phyloP scores from a whole-genome alignment of 2,113 vertebrate species.

The Corythornis madagascariensis region DNA sequence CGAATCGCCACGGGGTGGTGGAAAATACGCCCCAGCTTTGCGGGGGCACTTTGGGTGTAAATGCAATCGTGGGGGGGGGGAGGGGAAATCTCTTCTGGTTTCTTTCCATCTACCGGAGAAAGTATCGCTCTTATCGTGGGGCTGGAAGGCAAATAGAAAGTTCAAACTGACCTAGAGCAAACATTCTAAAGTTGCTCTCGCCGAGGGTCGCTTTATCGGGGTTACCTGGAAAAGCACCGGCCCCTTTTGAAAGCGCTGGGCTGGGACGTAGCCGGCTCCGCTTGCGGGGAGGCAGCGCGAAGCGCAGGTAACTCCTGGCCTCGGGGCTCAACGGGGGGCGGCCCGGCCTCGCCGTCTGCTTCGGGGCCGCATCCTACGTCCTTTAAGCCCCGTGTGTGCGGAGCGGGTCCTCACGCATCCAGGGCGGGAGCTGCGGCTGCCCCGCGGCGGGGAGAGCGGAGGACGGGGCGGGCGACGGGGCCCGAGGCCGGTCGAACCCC shows the following conservation, averaged over 20 bases:
- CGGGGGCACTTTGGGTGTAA: not conserved
- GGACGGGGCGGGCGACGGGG: not conserved
- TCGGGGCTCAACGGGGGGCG: not conserved
- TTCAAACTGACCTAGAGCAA: constrained; percentile 9
- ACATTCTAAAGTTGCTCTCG: not conserved
- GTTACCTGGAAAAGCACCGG: not conserved
- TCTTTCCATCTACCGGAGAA: not conserved
- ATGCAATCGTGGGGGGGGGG: not conserved
- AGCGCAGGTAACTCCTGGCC: not conserved
- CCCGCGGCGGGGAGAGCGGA: not conserved
- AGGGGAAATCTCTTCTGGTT: not conserved
- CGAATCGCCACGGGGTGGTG: not conserved
- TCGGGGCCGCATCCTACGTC: not conserved
- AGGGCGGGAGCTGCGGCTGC: not conserved
- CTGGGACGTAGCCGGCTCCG: not conserved
- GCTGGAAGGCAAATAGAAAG: constrained; percentile 7
- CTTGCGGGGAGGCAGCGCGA: not conserved
- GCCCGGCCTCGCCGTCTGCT: not conserved
- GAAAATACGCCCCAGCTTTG: not conserved
- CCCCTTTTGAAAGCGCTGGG: not conserved
- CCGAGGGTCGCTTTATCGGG: not conserved
- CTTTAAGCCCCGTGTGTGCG: not conserved
- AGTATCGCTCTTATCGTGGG: not conserved
- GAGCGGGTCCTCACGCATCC: not conserved
- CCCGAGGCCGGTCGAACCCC: not conserved